phyloP scores from a whole-genome alignment of 2,888 invertebrate genomes.

The Mermis nigrescens region DNA sequence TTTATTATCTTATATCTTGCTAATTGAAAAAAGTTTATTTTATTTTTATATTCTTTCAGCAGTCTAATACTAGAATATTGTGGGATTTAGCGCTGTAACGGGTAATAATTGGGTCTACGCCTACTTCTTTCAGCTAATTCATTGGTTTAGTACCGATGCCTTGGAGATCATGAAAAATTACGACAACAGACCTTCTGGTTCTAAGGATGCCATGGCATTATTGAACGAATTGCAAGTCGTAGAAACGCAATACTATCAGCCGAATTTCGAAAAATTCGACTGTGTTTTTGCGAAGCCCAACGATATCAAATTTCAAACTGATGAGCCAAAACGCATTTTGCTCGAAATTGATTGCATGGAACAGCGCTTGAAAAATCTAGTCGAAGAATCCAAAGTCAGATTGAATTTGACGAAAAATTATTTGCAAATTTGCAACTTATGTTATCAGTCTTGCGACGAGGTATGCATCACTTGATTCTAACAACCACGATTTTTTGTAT shows the following conservation, averaged over 20 bases:
- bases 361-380: not conserved
- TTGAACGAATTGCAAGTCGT: not conserved
- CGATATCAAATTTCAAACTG: too few species aligned
- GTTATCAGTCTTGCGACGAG: not conserved
- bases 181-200: not conserved
- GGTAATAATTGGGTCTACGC: too few species aligned
- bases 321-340: not conserved
- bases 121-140: not conserved
- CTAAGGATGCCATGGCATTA: not conserved
- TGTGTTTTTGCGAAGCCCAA: not conserved
- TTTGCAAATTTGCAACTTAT: not conserved
- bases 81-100: too few species aligned
- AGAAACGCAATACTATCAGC: too few species aligned
- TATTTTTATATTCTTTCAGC: too few species aligned
- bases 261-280: not conserved
- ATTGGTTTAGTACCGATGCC: not conserved
- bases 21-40: too few species aligned
- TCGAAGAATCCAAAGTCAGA: not conserved
- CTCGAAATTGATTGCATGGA: not conserved
- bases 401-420: not conserved
- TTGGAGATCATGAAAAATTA: not conserved
- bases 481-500: too few species aligned
- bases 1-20: too few species aligned
- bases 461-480: too few species aligned
- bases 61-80: too few species aligned